Evolutionary conservation across 2,113 vertebrate genomes (phyloP).

Genomic region (Sphaerodactylus townsendi): DNA sequence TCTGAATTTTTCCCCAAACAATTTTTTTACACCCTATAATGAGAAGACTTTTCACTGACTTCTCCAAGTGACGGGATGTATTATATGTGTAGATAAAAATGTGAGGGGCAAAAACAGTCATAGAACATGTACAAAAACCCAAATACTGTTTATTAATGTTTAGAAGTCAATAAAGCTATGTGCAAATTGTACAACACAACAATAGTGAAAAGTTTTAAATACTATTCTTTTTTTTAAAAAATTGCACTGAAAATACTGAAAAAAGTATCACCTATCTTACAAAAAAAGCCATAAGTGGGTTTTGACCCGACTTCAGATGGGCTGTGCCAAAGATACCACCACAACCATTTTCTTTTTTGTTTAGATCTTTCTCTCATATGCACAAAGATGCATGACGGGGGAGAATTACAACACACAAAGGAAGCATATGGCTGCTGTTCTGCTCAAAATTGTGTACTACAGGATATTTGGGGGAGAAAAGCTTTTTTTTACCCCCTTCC

Average conservation of each 20-base stretch:
- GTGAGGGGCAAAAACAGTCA: constrained; percentile 30
- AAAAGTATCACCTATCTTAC: constrained; percentile 59
- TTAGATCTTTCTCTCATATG: not conserved
- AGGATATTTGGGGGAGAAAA: not conserved
- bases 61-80: not conserved
- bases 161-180: constrained; percentile 83
- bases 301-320: not conserved
- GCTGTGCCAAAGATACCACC: too few relatives aligned
- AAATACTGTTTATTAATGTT: constrained; percentile 83
- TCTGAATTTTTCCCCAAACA: too few relatives aligned
- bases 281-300: constrained; percentile 1
- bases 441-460: not conserved
- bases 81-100: not conserved
- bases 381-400: not conserved
- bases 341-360: not conserved
- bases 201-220: constrained; percentile 82
- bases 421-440: not conserved
- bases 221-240: constrained; percentile 72
- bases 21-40: not conserved
- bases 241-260: constrained; percentile 82
- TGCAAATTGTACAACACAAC: constrained; percentile 81
- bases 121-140: constrained; percentile 69
- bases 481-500: not conserved
- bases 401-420: not conserved
- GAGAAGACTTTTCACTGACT: constrained; percentile 1